Conservation (phyloP, 1,140 invertebrate genomes). For the Nomia melanderi region DNA sequence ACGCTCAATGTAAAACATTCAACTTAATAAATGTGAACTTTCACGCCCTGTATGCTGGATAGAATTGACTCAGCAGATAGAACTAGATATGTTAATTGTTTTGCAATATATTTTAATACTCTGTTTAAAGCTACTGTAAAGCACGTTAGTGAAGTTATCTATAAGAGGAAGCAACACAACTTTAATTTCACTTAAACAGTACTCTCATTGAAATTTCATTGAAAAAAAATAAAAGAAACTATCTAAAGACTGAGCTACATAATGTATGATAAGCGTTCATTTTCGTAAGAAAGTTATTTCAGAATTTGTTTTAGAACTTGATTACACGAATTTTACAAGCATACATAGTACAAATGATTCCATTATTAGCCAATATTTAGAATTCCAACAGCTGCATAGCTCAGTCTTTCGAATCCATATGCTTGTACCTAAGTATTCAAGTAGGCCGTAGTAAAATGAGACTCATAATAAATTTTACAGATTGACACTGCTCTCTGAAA, state of each 20-base stretch:
- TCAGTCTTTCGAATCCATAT: conserved; percentile 50
- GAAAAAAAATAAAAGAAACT: neutral
- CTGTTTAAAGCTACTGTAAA: conserved; percentile 60
- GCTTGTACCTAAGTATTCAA: conserved; percentile 45
- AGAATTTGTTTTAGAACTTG: neutral
- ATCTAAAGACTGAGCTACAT: conserved; percentile 33
- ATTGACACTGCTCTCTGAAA: neutral
- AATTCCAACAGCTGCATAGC: conserved; percentile 41
- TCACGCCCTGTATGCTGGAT: conserved; percentile 22
- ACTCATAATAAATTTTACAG: conserved; percentile 17
- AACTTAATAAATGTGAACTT: conserved; percentile 2
- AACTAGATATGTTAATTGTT: conserved; percentile 37
- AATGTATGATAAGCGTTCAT: conserved; percentile 3
- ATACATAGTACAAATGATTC: conserved; percentile 46
- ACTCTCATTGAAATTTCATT: neutral
- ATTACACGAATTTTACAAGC: conserved; percentile 14
- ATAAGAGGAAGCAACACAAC: conserved; percentile 34
- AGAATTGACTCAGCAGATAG: conserved; percentile 62
- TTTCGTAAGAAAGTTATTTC: conserved; percentile 13
- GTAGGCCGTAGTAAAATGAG: conserved; percentile 55
- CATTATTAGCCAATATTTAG: conserved; percentile 42
- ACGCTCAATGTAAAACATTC: no score
- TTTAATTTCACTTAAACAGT: conserved; percentile 5
- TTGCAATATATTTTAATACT: conserved; percentile 37
- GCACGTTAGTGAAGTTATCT: conserved; percentile 45